Evolutionary conservation across 37 sponge, comb jelly and placozoan genomes (phyloP), one percentile per base, ranked within the genome.

Genomic region (Halichondria panicea): DNA sequence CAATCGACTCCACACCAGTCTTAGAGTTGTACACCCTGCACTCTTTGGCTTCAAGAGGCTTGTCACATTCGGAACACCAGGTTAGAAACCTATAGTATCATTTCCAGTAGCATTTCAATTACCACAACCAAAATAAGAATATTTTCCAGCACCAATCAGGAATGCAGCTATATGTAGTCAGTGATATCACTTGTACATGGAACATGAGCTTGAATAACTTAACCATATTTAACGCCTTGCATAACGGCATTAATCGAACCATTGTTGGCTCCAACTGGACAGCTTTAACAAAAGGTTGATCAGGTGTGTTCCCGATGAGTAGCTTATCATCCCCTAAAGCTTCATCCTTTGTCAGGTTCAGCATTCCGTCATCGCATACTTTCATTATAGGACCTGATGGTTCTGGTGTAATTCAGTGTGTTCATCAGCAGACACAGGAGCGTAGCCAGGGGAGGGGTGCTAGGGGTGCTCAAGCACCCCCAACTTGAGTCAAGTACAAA

Each of bases 91-190:
- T n/a, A n/a, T 34, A 37, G 37, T 12, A 21, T 59, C 61, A 57
- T 56, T 74, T 3, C 75, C 59, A 36, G 43, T 3, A 32, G 75
- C 40, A 32, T 25, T 27, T 50, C 77, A 63, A 45, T 63, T 24
- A 27, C 77, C 77, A 57, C 74, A 81, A n/a, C 66, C 73, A 59
- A 42, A 72, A 38, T 72, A 71, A 1, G 73, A 58, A 53, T 80
- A 71, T 6, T 70, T 63, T 18, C 82, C 73, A 21, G 74, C 74
- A 39, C 54, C 81, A 55, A 80, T 61, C 6, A 81, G 66, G 55
- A 81, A 81, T 7, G 82, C 82, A 38, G 82, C 82, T n/a, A n/a
- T 19, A 81, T 39, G 30, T 25, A 27, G 43, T 81, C 48, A 11
- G 72, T 71, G 3, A 81, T 57, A 35, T 72, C 69, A 8, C 71